Base-by-base conservation (phyloP, 2,113 vertebrate genomes). In the Neotragus pygmaeus region DNA sequence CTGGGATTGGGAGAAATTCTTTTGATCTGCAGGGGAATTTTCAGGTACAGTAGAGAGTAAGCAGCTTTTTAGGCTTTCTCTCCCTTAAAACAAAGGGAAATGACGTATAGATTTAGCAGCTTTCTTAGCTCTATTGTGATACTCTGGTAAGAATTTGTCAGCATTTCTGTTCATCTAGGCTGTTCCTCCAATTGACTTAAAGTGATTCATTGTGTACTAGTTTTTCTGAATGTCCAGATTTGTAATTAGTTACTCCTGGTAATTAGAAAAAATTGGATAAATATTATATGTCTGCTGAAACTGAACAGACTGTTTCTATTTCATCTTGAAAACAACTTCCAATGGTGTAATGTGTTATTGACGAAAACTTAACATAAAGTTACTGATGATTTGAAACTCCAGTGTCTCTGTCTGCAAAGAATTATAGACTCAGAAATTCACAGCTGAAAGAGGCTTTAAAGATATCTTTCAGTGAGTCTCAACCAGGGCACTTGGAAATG, bases 11-110 rank as follows among this genome's bases (percentile, higher is more conserved):
- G 78, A 89, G 49, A 55, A 66, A 96, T 95, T 96, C 91, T 94
- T 93, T 96, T 95, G 83, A 95, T 97, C 88, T 88, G 88, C 84
- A 62, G 75, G 77, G 95, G 93, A 96, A 86, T 95, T 97, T 96
- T 64, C 90, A 86, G 55, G 49, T 73, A 90, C n/a, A n/a, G 49
- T 14, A 53, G 87, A 80, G 43, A 86, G 60, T 51, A 51, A 73
- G 53, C 94, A 89, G 70, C 15, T 21, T 66, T 39, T 80, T 53
- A 87, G 84, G 17, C 10, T 49, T 94, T 92, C 15, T 30, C 13
- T 88, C 36, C 90, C 89, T 96, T 93, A 36, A 94, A 96, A 94
- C 90, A 92, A 82, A 96, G 62, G 58, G 27, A 90, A 88, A 97
- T 49, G 49, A 27, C 9, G 1, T 15, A 57, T 7, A 78, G n/a